Conservation (phyloP, 2,797 vertebrate genomes). For the Hephaestus fuliginosus region DNA sequence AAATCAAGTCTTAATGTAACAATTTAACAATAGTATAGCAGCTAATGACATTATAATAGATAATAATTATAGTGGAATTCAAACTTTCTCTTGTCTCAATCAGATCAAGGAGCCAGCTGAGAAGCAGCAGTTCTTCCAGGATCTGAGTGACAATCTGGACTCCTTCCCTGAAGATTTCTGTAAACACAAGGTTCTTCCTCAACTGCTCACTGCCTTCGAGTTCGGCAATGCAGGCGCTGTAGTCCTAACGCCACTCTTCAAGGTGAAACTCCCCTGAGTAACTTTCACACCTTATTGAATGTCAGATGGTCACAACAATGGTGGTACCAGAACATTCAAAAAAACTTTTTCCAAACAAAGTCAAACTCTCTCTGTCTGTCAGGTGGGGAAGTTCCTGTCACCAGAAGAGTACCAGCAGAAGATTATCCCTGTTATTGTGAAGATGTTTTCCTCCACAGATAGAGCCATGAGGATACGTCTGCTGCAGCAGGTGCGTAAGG, state of each 20-base stretch:
- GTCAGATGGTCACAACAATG: not conserved
- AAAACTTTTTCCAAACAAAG: not conserved
- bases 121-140: constrained; percentile 94
- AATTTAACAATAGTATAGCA: not conserved
- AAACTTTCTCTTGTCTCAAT: constrained; percentile 3
- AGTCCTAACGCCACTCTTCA: constrained; percentile 93
- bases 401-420: constrained; percentile 95
- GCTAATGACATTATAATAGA: not conserved
- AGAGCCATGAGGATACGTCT: constrained; percentile 95
- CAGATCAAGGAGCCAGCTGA: constrained; percentile 94
- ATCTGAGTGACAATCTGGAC: constrained; percentile 92
- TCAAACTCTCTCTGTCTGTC: not conserved
- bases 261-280: constrained; percentile 77
- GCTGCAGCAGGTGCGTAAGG: constrained; percentile 89
- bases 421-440: constrained; percentile 94
- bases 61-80: not conserved
- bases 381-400: constrained; percentile 94
- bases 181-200: constrained; percentile 94
- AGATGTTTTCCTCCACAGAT: constrained; percentile 97
- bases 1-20: not conserved
- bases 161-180: constrained; percentile 94
- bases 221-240: constrained; percentile 92
- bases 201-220: constrained; percentile 93
- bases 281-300: not conserved
- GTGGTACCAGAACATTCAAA: no score